Base-by-base conservation (phyloP, 2,113 vertebrate species). In the Phaethornis superciliosus region DNA sequence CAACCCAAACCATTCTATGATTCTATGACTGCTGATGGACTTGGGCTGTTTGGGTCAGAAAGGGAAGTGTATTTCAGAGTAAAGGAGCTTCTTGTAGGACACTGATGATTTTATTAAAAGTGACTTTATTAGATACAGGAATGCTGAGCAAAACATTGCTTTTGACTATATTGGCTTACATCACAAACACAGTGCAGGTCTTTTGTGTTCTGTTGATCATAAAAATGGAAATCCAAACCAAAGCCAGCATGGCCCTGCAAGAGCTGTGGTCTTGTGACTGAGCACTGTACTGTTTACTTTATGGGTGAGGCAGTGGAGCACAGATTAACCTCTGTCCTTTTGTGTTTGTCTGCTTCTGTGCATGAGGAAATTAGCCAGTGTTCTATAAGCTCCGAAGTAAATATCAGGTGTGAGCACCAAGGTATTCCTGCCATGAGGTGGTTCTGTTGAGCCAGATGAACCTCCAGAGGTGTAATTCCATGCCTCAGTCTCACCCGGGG, bases 231-330 rank as follows among this genome's bases (percentile, higher is more conserved):
- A 21, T 78, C 46, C 26, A 0, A 15, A 13, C 15, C 15, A 14
- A 63, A 33, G 42, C 37, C 27, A 4, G 4, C 28, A 7, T 63
- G 55, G 51, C 32, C 15, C 76, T 81, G 40, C 21, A 33, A 72
- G 30, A 62, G 10, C 49, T 22, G 10, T 9, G 20, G 35, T 21
- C 35, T 60, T 47, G 23, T 37, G 4, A 70, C 44, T 33, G 28
- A 40, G 60, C 81, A 62, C 35, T 58, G 32, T 40, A 4, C 13
- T 94, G 82, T 96, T 95, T 95, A 12, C 63, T 85, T 81, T 89
- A 3, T 35, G 76, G 85, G 76, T 23, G 85, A 85, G 90, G 92
- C 75, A 42, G 58, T n/a, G 46, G 27, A 79, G 54, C 63, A 27
- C 55, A 9, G 68, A 77, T 49, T 77, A 86, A 80, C 42, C 56